These are phyloP conservation scores for Pheucticus melanocephalus DNA, from an alignment of 2,113 vertebrate species.

Conservation along the genomic window DNA sequence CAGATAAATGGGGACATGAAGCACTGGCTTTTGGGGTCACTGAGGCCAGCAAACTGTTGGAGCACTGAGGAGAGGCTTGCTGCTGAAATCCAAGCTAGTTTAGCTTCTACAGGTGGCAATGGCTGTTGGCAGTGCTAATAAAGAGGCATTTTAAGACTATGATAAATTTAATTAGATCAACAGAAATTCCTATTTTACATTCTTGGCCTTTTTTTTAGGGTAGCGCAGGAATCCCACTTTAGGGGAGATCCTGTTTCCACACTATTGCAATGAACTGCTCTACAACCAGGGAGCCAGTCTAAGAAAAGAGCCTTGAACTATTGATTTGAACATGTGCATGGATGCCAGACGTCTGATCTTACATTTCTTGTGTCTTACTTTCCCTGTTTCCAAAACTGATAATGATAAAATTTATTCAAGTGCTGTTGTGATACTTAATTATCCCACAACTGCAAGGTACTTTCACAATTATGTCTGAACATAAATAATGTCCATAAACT, in stretches of 20 bases:
- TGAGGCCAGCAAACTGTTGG: not conserved
- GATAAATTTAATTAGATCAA: not conserved
- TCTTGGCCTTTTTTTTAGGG: not conserved
- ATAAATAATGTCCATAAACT: not conserved
- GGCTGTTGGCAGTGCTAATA: not conserved
- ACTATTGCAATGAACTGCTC: not conserved
- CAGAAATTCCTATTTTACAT: not conserved
- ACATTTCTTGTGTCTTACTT: not conserved
- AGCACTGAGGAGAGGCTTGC: not conserved
- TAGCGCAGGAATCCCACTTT: not conserved
- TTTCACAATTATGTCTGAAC: not conserved
- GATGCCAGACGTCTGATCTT: not conserved
- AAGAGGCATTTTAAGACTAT: not conserved
- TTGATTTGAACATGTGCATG: not conserved
- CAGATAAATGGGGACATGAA: not conserved
- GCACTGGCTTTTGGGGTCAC: not conserved
- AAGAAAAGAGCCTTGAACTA: not conserved
- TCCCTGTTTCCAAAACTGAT: not conserved
- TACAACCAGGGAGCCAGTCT: not conserved
- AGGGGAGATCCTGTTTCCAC: not conserved
- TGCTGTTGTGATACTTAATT: not conserved
- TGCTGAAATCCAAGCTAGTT: not conserved
- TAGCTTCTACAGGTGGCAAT: not conserved
- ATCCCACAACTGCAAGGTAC: not conserved
- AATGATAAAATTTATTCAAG: not conserved